A percentile compares a stretch with the other conserved stretches of the same genome.
Evolutionary conservation across 2,113 vertebrate species (phyloP).

Genomic region (Lasiurus cinereus): DNA sequence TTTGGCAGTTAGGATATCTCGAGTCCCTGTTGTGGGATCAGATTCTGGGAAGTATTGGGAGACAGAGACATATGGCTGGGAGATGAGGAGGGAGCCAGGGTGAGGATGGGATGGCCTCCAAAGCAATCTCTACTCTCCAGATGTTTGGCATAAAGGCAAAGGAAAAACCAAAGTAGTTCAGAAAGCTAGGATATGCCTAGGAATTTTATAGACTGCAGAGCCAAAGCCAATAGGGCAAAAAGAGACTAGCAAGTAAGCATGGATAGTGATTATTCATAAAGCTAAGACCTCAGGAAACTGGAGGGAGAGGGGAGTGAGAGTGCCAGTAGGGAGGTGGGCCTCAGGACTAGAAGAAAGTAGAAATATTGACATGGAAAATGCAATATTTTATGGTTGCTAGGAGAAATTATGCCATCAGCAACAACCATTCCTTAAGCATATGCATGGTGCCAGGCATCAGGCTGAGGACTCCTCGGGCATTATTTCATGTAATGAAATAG

Average conservation of each 20-base stretch:
- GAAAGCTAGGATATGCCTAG: background rate
- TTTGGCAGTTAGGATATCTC: background rate
- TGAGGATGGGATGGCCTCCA: background rate
- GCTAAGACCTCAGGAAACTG: background rate
- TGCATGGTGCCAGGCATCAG: background rate
- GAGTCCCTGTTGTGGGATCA: background rate
- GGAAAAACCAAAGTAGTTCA: slow-evolving; percentile 22
- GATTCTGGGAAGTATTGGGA: background rate
- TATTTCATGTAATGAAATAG: background rate
- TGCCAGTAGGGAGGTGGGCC: background rate
- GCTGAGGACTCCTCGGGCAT: background rate
- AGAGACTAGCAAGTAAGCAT: background rate
- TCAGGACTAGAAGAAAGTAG: background rate
- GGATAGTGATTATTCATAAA: background rate
- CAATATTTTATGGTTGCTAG: background rate
- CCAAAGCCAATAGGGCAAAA: background rate
- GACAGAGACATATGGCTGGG: background rate
- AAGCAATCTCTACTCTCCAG: slow-evolving; percentile 5
- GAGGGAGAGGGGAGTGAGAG: background rate
- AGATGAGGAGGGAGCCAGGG: background rate
- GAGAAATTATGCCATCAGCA: background rate
- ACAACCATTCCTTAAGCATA: background rate
- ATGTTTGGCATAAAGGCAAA: background rate
- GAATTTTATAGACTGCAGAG: slow-evolving; percentile 7
- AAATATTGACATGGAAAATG: background rate